Evolutionary conservation across 1,140 invertebrate species (phyloP), one percentile per base, ranked within the genome.

Genomic region (Aricia agestis): DNA sequence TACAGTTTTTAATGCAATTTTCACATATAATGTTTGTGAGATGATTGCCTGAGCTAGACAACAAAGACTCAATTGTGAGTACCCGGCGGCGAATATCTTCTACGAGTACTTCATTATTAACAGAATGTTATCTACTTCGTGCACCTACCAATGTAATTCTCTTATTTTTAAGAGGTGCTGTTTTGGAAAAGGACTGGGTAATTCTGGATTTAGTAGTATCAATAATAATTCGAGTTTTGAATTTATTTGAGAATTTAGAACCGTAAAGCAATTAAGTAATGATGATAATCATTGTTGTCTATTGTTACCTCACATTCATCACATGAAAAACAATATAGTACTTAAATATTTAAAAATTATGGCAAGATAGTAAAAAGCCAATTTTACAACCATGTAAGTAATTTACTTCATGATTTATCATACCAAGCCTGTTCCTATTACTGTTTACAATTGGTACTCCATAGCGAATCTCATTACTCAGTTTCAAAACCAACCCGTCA

Each of bases 41-140:
- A 19, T 63, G 59, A 63, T 63, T 63, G 17, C 19, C 19, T 63
- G 19, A 63, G 59, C 59, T 63, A 63, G 59, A 63, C 59, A 63
- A 63, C 59, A 63, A 63, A 63, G 59, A 63, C 18, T 63, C 59
- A 63, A 19, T 59, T 11, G 59, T 13, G 11, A 63, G 18, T 63
- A 25, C 6, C 59, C 19, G 59, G 2, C 18, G 59, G 59, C 59
- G 59, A 63, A 10, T 63, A 63, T 63, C 19, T 19, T 18, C 59
- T 17, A 63, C 19, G 6, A 63, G 17, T 63, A 63, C 7, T 63
- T 25, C 25, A 31, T 63, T 63, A 63, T 63, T 63, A 63, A 63
- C 18, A 31, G 19, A 63, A 18, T 18, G 59, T 63, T 63, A 63
- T 63, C 7, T 63, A 25, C 59, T 18, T 19, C 18, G 59, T 63